Evolutionary conservation across 2,797 vertebrate species (phyloP), one percentile per base, ranked within the genome.

Genomic region (Epinephelus coioides): DNA sequence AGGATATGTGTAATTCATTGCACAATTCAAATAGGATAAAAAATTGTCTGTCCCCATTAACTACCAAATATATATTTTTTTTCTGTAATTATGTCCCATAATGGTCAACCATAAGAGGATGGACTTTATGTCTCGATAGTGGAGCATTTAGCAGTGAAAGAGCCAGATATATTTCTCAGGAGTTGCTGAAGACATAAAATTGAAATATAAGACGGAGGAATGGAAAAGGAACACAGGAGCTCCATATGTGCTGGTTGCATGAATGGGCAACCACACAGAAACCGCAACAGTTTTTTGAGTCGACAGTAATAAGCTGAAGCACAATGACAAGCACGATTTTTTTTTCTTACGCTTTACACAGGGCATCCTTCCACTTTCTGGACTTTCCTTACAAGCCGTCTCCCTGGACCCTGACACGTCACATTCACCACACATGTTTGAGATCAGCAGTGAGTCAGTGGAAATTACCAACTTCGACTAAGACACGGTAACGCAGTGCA

Each of bases 301-400:
- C 14, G 61, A 30, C 19, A 6, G n/a, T 38, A 66, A 21, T 51
- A 68, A 53, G 7, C 17, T 54, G 3, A 62, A 74, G 19, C 14
- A 65, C 46, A 73, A n/a, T 38, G 4, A 21, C 18, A 21, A 1
- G 25, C 17, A 10, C 34, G 2, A 23, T 55, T 17, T 1, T 38
- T 27, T 82, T 12, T 34, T 47, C 13, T 73, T 12, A 55, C 56
- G 18, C 15, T 60, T 79, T 50, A 61, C 23, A 3, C 89, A 97
- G 96, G 97, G 97, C 25, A 88, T 96, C 73, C 94, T 97, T 76
- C 96, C 97, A 17, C 93, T 97, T 3, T 96, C 96, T 64, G 96
- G 95, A 82, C 92, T 97, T 77, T 91, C 82, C 9, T 91, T 96
- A 55, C 89, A 73, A 71, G 47, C 84, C 4, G 71, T 89, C 47